Base-by-base conservation (phyloP, 2,113 vertebrate genomes). In the Henicopernis longicauda region DNA sequence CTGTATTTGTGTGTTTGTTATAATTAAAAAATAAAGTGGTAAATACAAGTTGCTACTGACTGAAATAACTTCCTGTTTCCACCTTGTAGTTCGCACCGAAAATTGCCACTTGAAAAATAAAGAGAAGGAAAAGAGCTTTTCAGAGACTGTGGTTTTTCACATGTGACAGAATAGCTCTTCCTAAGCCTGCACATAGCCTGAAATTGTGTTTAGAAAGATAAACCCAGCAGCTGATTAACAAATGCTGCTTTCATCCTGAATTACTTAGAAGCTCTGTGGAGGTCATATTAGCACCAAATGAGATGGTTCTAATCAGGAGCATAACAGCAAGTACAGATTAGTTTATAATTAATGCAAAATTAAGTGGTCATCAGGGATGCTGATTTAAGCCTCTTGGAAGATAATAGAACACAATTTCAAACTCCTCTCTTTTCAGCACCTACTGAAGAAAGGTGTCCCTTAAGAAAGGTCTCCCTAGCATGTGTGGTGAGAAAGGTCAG, bases 271-370 rank as follows among this genome's bases (percentile, higher is more conserved):
- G 49, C 57, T 91, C 55, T 78, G 45, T 0, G 0, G 61, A 92
- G 84, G 91, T 89, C 57, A 45, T 79, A 70, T 82, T 77, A 93
- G 42, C 55, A 78, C 49, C 19, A 44, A 52, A 73, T 59, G 57
- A 77, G 52, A 36, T 40, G 27, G 42, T 49, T 94, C 32, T 74
- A 79, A 85, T 85, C 78, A 88, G 45, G 7, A 21, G 13, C 67
- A 61, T 36, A 93, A 85, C 18, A 86, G 50, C n/a, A 80, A 94
- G 69, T 77, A 82, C 17, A 93, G 50, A 70, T 88, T 73, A 65
- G 50, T 83, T 95, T 63, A 47, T 89, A 96, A 96, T 93, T 63
- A 93, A 80, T 61, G 50, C 21, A 92, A 94, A 93, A 92, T 82
- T 67, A 92, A 87, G 55, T 45, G 77, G 50, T 72, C 73, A 59